These are phyloP conservation scores for Archips crataeganus DNA, from an alignment of 2,888 invertebrate species.

Conservation along the genomic window DNA sequence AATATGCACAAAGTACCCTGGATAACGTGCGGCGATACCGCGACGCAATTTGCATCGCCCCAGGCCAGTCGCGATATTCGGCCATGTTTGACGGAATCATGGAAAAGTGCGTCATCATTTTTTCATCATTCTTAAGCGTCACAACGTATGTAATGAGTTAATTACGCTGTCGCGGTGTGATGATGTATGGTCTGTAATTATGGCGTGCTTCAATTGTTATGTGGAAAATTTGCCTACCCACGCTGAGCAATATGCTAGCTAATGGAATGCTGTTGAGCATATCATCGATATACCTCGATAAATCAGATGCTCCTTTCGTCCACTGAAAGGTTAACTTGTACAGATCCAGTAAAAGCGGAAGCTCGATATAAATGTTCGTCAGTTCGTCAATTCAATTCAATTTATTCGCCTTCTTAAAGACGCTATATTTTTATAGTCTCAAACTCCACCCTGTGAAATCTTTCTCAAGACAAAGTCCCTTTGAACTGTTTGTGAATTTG, in stretches of 20 bases:
- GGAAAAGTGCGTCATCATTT: constrained; percentile 39
- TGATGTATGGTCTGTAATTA: constrained; percentile 25
- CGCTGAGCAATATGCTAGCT: not conserved
- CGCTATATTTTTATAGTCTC: too few species aligned
- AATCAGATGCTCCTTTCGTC: too few species aligned
- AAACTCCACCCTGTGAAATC: too few species aligned
- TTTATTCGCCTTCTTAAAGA: too few species aligned
- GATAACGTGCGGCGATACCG: constrained; percentile 81
- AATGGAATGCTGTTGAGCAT: not conserved
- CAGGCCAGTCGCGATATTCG: constrained; percentile 68
- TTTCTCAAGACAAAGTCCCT: too few species aligned
- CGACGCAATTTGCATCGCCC: constrained; percentile 82
- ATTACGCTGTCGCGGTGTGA: constrained; percentile 27
- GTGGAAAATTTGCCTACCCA: constrained; percentile 2
- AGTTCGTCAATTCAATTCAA: too few species aligned
- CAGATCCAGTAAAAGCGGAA: too few species aligned
- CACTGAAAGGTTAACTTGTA: too few species aligned
- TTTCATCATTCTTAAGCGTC: constrained; percentile 34
- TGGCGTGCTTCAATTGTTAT: not conserved
- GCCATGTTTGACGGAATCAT: constrained; percentile 75
- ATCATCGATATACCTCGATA: too few species aligned
- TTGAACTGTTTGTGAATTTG: not conserved
- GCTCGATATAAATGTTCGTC: too few species aligned
- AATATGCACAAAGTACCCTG: constrained; percentile 82
- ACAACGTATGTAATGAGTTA: constrained; percentile 17